Base-by-base conservation (phyloP, 2,113 vertebrate species). In the Tachuris rubrigastra region DNA sequence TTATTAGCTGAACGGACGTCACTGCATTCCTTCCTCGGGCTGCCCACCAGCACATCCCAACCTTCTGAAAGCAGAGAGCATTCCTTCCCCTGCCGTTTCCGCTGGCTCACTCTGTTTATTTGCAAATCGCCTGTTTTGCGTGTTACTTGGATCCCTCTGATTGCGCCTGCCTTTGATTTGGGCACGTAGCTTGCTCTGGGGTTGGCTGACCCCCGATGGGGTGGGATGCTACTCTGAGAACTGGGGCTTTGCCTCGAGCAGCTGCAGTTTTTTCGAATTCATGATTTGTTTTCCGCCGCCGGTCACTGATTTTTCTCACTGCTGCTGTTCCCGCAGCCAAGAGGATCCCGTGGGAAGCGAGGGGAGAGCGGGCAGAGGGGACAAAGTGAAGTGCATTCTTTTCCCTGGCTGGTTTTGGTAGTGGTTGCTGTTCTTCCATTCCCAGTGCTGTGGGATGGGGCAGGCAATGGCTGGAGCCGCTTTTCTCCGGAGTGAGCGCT, bases 1-100 rank as follows among this genome's bases (percentile, higher is more conserved):
- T 91, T 96, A 94, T 96, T 93, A 93, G 91, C 95, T 94, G 73
- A 78, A 86, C 1, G 31, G 73, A 95, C 83, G 88, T 97, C 94
- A 97, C 78, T 7, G 33, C 90, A 84, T 96, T 96, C 96, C 87
- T 90, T 93, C 60, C 77, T 47, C 2, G 15, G 68, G 55, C 90
- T 95, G 93, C 94, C 96, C 87, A 88, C 85, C 89, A 95, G 89
- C 91, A 65, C 80, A 88, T 96, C 92, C 71, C 80, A 87, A 59
- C 96, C 92, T 95, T 66, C 93, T 93, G 82, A 87, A 89, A 86
- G 52, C 1, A 4, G 66, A 52, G 83, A 95, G 95, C 91, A 86
- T 96, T 96, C 92, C 93, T 91, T 89, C 78, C 87, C 79, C 42
- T 8, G 60, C 68, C 31, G 16, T 78, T 96, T 95, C 93, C 78